Evolutionary conservation across 2,888 invertebrate species (phyloP).

Genomic region (Carabus problematicus): DNA sequence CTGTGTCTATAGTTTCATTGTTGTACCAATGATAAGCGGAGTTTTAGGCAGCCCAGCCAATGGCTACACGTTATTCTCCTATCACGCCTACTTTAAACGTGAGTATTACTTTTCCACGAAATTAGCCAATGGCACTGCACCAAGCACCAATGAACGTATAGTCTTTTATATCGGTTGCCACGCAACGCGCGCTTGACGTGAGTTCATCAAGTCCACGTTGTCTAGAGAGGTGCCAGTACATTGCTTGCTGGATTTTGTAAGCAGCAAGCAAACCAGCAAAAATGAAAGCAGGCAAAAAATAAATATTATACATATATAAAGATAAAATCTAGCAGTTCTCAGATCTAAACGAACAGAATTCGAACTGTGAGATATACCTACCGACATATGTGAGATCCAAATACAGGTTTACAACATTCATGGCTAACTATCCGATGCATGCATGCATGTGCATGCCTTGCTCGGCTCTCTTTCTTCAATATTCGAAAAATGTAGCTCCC

Average conservation of each 20-base stretch:
- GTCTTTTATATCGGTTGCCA: conserved; percentile 52
- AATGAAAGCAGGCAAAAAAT: conserved; percentile 56
- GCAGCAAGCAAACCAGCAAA: conserved; percentile 60
- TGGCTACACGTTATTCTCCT: conserved; percentile 32
- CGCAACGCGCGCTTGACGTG: conserved; percentile 51
- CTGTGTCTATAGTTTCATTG: conserved; percentile 46
- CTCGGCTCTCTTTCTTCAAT: not conserved
- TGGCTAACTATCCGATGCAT: not conserved
- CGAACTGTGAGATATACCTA: no score
- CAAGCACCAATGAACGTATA: conserved; percentile 51
- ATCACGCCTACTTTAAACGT: conserved; percentile 56
- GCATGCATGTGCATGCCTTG: not conserved
- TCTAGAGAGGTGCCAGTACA: conserved; percentile 60
- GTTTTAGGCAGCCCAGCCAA: conserved; percentile 45
- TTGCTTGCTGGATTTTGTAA: conserved; percentile 58
- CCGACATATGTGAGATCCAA: conserved; percentile 6
- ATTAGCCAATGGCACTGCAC: conserved; percentile 15
- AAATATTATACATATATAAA: conserved; percentile 55
- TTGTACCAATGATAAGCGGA: conserved; percentile 47
- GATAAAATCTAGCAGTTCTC: conserved; percentile 59
- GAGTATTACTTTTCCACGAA: conserved; percentile 48
- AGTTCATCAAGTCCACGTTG: conserved; percentile 57
- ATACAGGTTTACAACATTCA: not conserved
- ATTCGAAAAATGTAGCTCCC: not conserved
- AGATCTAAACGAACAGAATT: conserved; percentile 17